Base-by-base conservation (phyloP, 2,888 invertebrate genomes). In the Chloroclysta siterata region DNA sequence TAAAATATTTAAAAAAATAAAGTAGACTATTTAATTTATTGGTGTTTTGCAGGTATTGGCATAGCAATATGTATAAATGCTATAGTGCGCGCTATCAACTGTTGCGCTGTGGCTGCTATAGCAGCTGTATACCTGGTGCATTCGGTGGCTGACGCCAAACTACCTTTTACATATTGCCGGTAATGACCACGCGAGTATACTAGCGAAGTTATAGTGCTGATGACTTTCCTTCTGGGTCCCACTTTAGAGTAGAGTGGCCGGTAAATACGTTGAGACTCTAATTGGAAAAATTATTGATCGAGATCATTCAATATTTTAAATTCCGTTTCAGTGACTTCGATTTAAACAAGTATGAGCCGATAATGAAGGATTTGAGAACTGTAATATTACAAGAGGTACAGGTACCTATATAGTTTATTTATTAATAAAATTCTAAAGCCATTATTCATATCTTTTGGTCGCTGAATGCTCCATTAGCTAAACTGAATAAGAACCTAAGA, bases 141-240 rank as follows among this genome's bases (percentile, higher is more conserved):
- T 56, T 81, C 90, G 0, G 73, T 86, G 14, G 74, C 81, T 0
- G 90, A 92, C 68, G 74, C 75, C 1, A 73, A 75, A 63, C 71
- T 92, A 46, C 93, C 93, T 0, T 90, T 81, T 68, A 88, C 86
- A 3, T 86, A 88, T 73, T 92, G 92, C 80, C 85, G 91, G 91
- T 89, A 63, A 73, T 14, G 8, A 47, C 36, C 36, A 39, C 1
- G 1, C 36, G 10, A 11, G 36, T 11, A 33, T 29, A n/a, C n/a
- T n/a, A 39, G 36, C 11, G 11, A 39, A 39, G 1, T 11, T 8
- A 11, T 36, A 11, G 7, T 33, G 7, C 33, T 11, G 1, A 39
- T 39, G 0, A 39, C 10, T 39, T 39, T 39, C 36, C 8, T 5
- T 11, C 10, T 11, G 2, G 8, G 11, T 39, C 11, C 1, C 36